Evolutionary conservation across 2,888 invertebrate genomes (phyloP).

Genomic region (Resseliella maxima): DNA sequence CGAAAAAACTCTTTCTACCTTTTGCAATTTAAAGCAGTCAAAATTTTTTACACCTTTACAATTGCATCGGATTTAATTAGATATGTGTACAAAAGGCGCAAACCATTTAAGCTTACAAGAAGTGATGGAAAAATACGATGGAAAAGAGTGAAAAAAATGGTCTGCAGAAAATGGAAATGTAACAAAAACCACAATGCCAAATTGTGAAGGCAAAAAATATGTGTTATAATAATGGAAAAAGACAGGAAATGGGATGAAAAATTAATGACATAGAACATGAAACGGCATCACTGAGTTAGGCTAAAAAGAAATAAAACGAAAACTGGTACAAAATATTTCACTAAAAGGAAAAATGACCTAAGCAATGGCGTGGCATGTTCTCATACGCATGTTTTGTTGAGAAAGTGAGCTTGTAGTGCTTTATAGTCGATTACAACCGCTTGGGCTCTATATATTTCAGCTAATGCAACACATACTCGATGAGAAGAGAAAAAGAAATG

Average conservation of each 20-base stretch:
- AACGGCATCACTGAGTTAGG: neutral
- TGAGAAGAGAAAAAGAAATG: neutral
- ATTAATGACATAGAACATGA: constrained; percentile 49
- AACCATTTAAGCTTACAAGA: neutral
- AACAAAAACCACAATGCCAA: constrained; percentile 30
- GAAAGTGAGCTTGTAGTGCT: constrained; percentile 13
- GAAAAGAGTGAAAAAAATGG: neutral
- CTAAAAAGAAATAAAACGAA: constrained; percentile 19
- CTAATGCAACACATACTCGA: neutral
- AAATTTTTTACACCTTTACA: neutral
- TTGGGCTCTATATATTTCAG: constrained; percentile 11
- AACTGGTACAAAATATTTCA: neutral
- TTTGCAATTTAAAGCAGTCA: neutral
- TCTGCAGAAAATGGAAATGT: constrained; percentile 23
- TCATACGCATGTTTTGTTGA: neutral
- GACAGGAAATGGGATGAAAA: constrained; percentile 42
- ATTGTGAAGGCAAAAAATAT: neutral
- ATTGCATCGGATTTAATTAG: neutral
- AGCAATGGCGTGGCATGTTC: neutral
- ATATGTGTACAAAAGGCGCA: neutral
- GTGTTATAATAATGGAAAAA: constrained; percentile 14
- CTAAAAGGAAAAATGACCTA: neutral
- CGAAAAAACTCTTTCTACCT: no score
- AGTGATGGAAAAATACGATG: neutral
- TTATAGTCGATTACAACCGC: constrained; percentile 35